These are phyloP conservation scores for Gymnocypris eckloni DNA, from an alignment of 2,797 vertebrate genomes.

Conservation along the genomic window DNA sequence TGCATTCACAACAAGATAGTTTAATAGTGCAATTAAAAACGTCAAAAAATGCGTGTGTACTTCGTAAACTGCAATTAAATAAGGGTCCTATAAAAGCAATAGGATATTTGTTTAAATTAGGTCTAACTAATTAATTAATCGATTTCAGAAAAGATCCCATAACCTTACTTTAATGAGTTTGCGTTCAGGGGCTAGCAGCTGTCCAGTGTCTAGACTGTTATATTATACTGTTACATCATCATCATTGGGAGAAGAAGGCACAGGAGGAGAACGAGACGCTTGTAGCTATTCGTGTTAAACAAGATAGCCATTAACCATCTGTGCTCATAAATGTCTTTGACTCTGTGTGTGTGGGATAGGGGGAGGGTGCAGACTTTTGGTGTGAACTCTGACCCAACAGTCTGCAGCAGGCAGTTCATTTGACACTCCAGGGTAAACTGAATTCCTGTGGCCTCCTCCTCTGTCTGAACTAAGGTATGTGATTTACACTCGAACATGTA, in stretches of 20 bases:
- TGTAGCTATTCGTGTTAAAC: conserved; percentile 34
- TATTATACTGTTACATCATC: conserved; percentile 24
- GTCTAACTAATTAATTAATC: not conserved
- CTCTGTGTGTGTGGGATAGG: conserved; percentile 13
- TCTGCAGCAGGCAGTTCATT: conserved; percentile 38
- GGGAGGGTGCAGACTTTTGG: conserved; percentile 42
- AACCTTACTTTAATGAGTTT: not conserved
- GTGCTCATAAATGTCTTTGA: conserved; percentile 44
- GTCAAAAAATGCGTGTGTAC: too few species aligned
- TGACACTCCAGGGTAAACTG: conserved; percentile 46
- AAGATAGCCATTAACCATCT: conserved; percentile 56
- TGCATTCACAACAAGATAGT: not conserved
- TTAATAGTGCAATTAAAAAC: not conserved
- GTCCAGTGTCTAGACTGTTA: conserved; percentile 39
- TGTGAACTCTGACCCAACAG: conserved; percentile 52
- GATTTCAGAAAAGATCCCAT: not conserved
- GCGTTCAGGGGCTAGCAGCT: not conserved
- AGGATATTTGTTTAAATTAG: not conserved
- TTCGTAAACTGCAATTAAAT: not conserved
- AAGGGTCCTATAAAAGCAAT: not conserved
- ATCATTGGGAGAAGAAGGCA: not conserved
- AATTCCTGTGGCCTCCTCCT: conserved; percentile 44
- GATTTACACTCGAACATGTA: not conserved
- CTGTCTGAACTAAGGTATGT: conserved; percentile 60
- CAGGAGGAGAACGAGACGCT: not conserved